Conservation (phyloP, 2,888 invertebrate species). For the Campoletis raptor region DNA sequence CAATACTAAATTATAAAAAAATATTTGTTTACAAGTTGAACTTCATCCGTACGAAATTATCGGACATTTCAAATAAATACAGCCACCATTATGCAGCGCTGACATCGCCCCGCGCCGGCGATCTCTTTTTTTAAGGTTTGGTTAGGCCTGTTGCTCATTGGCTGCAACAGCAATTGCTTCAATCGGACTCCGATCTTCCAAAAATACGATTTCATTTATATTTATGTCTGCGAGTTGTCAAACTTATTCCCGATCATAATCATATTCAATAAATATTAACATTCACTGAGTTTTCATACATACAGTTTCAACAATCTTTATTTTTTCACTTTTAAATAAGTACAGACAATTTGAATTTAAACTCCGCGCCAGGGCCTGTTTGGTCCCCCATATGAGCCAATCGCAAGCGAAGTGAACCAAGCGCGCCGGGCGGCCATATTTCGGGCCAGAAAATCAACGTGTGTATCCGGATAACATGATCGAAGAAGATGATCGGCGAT, state of each 20-base stretch:
- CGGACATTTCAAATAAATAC: slow-evolving; percentile 18
- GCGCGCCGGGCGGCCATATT: slow-evolving; percentile 94
- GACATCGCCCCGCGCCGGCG: neutral
- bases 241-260: neutral
- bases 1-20: slow-evolving; percentile 12
- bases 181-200: neutral
- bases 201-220: neutral
- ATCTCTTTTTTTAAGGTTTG: neutral
- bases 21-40: slow-evolving; percentile 3
- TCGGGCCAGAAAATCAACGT: slow-evolving; percentile 85
- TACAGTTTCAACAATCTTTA: neutral
- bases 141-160: neutral
- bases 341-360: neutral
- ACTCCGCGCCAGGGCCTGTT: slow-evolving; percentile 17
- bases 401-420: slow-evolving; percentile 89
- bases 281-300: neutral
- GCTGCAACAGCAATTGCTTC: neutral
- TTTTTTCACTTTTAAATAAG: neutral
- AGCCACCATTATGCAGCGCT: slow-evolving; percentile 9
- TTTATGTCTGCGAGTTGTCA: neutral
- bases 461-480: slow-evolving; percentile 55
- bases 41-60: neutral
- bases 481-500: neutral
- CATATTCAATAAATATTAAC: no score
- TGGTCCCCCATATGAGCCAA: slow-evolving; percentile 16